Conservation (phyloP, 1,140 invertebrate genomes). For the Mya arenaria region DNA sequence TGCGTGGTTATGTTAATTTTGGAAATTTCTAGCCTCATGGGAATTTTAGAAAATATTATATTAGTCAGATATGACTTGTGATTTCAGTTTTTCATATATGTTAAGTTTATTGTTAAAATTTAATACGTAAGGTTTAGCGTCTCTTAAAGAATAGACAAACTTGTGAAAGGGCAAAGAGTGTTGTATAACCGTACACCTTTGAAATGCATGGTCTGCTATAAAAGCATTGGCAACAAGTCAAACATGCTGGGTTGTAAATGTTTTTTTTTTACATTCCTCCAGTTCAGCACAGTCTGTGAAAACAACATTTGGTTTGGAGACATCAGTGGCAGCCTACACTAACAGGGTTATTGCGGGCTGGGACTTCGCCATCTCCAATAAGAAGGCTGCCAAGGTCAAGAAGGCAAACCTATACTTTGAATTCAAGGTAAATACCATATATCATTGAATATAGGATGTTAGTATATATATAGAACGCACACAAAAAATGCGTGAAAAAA, state of each 20-base stretch:
- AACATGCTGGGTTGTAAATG: no score
- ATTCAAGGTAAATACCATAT: slow-evolving; percentile 85
- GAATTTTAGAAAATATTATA: no score
- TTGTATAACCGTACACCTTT: neutral
- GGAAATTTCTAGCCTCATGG: no score
- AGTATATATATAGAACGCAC: no score
- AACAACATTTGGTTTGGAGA: slow-evolving; percentile 66
- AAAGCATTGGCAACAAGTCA: neutral
- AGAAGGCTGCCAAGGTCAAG: slow-evolving; percentile 85
- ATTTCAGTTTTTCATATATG: no score
- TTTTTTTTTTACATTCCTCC: slow-evolving; percentile 36
- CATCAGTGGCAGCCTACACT: slow-evolving; percentile 59
- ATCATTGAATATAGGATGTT: no score
- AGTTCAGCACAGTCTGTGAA: slow-evolving; percentile 80
- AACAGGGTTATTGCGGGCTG: slow-evolving; percentile 88
- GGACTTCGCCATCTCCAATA: slow-evolving; percentile 87
- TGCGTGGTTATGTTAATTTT: no score
- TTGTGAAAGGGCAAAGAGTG: neutral
- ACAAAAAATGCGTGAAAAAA: no score
- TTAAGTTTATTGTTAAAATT: no score
- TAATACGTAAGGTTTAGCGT: neutral
- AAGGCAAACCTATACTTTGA: slow-evolving; percentile 85
- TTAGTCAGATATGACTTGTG: no score
- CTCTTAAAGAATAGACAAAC: neutral
- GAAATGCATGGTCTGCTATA: neutral